Base-by-base conservation (phyloP, 1,140 invertebrate species). In the Euschistus heros region DNA sequence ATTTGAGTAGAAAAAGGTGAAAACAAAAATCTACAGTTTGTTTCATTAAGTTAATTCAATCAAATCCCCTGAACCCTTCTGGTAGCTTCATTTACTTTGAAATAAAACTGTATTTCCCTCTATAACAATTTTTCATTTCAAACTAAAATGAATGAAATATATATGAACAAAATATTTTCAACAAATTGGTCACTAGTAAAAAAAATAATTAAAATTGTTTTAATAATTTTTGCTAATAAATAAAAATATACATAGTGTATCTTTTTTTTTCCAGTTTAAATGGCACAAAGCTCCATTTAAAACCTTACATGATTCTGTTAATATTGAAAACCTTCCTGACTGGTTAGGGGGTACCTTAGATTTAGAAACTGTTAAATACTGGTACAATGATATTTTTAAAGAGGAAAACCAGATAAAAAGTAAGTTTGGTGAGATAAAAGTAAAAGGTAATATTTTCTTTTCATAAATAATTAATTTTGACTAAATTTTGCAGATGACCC, bases 281-380 rank as follows among this genome's bases (percentile, higher is more conserved):
- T 70, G 67, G 67, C 69, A 70, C 63, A 70, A 52, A 26, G 20
- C 65, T 18, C 62, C 68, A 7, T 59, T 67, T 24, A 57, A 62
- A 27, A 47, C 57, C 5, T 46, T 70, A 3, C 27, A 65, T 18
- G 2, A 64, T 24, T 22, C 22, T 52, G 54, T 70, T 2, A 62
- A 66, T 8, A 60, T 17, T 24, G 22, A 33, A 7, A 62, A 47
- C 5, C 33, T 68, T 20, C 69, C 69, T 10, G 4, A 22, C 18
- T 50, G 64, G 44, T 42, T 70, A 15, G 69, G 69, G 20, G 69
- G 69, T 2, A 52, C 24, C 1, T 18, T 68, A 24, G 57, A 68
- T 26, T 10, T 62, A 14, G 33, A 67, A n/a, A 60, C 64, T 13
- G 44, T 70, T 17, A 54, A 63, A 63, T n/a, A 69, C 20, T 70